Evolutionary conservation across 2,797 vertebrate species (phyloP).

Genomic region (Danio kyathit): DNA sequence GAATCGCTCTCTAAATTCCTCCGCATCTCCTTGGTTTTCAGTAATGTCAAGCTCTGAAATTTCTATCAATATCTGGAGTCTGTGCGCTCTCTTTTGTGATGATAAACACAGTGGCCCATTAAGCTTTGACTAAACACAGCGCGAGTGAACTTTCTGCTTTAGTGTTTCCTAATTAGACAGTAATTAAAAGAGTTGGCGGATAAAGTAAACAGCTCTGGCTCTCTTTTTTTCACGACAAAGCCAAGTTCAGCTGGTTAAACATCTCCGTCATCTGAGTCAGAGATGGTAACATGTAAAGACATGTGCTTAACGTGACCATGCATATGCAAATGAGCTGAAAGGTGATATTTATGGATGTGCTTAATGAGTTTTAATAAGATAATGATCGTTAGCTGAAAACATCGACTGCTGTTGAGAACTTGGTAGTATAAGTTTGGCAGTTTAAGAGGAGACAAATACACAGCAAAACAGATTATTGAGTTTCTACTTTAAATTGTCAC

Average conservation of each 20-base stretch:
- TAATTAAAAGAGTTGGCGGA: constrained; percentile 77
- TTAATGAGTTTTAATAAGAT: constrained; percentile 22
- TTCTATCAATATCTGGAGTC: constrained; percentile 54
- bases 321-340: constrained; percentile 22
- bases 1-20: constrained; percentile 75
- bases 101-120: constrained; percentile 71
- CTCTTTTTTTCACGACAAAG: constrained; percentile 62
- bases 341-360: constrained; percentile 26
- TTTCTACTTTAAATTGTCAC: not conserved
- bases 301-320: not conserved
- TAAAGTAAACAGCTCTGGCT: constrained; percentile 71
- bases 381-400: not conserved
- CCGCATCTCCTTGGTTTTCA: constrained; percentile 64
- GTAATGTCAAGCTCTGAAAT: constrained; percentile 36
- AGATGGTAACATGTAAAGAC: constrained; percentile 31
- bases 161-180: constrained; percentile 78
- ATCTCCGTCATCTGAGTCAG: constrained; percentile 15
- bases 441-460: not conserved
- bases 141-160: constrained; percentile 61
- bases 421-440: not conserved
- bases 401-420: not conserved
- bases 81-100: constrained; percentile 72
- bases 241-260: constrained; percentile 54
- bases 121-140: constrained; percentile 64
- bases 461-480: not conserved